phyloP scores from a whole-genome alignment of 2,113 vertebrate species.

The Balaenoptera acutorostrata region DNA sequence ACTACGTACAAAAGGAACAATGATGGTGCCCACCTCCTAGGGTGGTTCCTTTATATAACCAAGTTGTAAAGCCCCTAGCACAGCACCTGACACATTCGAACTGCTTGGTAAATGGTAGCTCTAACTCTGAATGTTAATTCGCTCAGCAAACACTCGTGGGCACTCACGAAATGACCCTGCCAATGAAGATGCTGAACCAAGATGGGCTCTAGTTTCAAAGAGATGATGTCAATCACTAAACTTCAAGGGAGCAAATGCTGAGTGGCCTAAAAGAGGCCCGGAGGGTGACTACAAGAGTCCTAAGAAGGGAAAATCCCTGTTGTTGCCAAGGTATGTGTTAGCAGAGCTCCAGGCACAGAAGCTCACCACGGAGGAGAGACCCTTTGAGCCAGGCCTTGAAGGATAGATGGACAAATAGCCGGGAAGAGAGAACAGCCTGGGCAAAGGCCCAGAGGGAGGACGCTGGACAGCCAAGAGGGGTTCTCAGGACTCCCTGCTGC shows the following conservation, averaged over 20 bases:
- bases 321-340: neutral
- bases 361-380: neutral
- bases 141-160: neutral
- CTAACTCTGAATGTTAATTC: neutral
- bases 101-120: neutral
- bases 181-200: neutral
- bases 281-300: neutral
- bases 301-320: neutral
- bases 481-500: constrained; percentile 32
- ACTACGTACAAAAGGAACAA: neutral
- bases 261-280: neutral
- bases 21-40: fast-evolving
- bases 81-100: fast-evolving
- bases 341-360: too few relatives aligned
- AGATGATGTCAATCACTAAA: neutral
- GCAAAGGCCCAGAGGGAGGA: neutral
- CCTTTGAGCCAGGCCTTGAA: neutral
- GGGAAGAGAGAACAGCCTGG: neutral
- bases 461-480: neutral
- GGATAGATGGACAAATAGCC: neutral
- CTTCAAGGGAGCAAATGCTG: neutral
- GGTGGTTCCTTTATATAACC: neutral
- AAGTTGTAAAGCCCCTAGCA: too few relatives aligned
- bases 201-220: neutral
- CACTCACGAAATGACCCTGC: neutral